These are phyloP conservation scores for Grammomys surdaster DNA, from an alignment of 2,113 vertebrate species.

Conservation along the genomic window DNA sequence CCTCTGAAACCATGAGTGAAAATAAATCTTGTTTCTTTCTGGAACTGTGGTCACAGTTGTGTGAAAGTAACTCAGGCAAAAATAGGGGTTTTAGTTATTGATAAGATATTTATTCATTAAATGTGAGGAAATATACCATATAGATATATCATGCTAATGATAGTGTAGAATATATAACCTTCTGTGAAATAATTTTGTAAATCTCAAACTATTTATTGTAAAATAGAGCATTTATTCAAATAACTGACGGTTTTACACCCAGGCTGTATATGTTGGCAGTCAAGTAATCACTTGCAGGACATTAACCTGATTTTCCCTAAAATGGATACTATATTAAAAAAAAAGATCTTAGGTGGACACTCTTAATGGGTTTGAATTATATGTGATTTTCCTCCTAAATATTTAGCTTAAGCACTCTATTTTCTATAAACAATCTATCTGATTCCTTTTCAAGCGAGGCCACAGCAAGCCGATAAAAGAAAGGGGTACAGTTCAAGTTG, in stretches of 20 bases:
- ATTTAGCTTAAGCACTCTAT: constrained; percentile 44
- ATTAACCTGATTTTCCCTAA: constrained; percentile 64
- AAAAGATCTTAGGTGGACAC: constrained; percentile 25
- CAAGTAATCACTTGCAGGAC: constrained; percentile 46
- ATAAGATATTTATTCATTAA: constrained; percentile 1
- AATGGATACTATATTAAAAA: constrained; percentile 47
- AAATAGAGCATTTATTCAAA: constrained; percentile 32
- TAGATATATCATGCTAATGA: neutral
- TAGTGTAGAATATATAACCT: neutral
- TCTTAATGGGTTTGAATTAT: constrained; percentile 45
- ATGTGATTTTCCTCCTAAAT: constrained; percentile 42
- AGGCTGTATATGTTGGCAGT: constrained; percentile 56
- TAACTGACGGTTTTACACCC: constrained; percentile 16
- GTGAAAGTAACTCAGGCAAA: neutral
- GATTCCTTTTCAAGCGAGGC: constrained; percentile 30
- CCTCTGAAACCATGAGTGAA: neutral
- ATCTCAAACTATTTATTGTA: constrained; percentile 15
- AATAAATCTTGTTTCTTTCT: neutral
- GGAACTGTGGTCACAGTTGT: neutral
- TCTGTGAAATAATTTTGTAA: constrained; percentile 47
- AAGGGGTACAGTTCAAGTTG: constrained; percentile 31
- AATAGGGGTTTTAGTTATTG: constrained; percentile 27
- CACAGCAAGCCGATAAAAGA: constrained; percentile 39
- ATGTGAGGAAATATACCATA: constrained; percentile 10
- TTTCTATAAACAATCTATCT: constrained; percentile 28